These are phyloP conservation scores for Sphaeramia orbicularis DNA, from an alignment of 2,797 vertebrate genomes.

Conservation along the genomic window DNA sequence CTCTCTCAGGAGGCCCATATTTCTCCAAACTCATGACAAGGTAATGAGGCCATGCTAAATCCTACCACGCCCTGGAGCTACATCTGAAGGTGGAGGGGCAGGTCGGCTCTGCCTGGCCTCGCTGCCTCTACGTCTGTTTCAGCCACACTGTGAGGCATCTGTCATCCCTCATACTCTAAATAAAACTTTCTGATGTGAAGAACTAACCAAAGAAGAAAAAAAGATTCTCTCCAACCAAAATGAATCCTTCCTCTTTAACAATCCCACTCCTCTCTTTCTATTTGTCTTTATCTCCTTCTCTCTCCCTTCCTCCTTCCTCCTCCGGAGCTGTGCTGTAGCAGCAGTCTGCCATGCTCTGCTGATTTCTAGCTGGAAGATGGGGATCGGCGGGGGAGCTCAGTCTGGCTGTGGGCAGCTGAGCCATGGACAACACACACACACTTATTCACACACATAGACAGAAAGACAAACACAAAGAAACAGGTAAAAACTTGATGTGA, in stretches of 20 bases:
- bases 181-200: constrained; percentile 52
- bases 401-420: constrained; percentile 79
- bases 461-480: constrained; percentile 28
- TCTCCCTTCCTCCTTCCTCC: constrained; percentile 38
- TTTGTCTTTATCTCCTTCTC: constrained; percentile 33
- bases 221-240: not conserved
- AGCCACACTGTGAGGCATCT: constrained; percentile 29
- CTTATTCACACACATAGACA: constrained; percentile 16
- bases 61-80: constrained; percentile 76
- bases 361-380: constrained; percentile 86
- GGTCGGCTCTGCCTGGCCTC: constrained; percentile 48
- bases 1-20: constrained; percentile 77
- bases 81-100: constrained; percentile 73
- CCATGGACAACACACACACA: constrained; percentile 50
- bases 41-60: constrained; percentile 84
- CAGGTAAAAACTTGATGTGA: constrained; percentile 33
- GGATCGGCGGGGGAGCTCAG: constrained; percentile 80
- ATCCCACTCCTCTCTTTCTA: constrained; percentile 11
- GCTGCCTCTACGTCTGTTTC: constrained; percentile 44
- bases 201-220: constrained; percentile 9
- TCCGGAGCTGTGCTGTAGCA: constrained; percentile 61
- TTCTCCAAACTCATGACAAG: constrained; percentile 82
- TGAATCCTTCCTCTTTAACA: constrained; percentile 6
- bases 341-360: constrained; percentile 82
- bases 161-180: constrained; percentile 31